Evolutionary conservation across 2,888 invertebrate genomes (phyloP).

Genomic region (Drosophila nigricruria): DNA sequence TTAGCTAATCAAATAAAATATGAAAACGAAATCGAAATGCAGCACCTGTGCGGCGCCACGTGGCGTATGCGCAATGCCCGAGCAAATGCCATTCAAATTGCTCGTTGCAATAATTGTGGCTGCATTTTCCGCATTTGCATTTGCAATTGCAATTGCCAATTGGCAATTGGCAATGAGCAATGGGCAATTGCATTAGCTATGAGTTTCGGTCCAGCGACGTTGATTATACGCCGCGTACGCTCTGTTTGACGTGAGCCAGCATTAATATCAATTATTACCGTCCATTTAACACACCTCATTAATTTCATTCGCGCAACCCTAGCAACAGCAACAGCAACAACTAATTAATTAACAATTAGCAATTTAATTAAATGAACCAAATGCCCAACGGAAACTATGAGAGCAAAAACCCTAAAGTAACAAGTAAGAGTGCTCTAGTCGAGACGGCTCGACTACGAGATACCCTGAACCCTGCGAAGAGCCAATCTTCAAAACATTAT

Average conservation of each 20-base stretch:
- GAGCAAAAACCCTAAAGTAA: background rate
- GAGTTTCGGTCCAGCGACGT: constrained; percentile 2
- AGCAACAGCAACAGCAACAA: constrained; percentile 30
- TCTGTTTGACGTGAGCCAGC: background rate
- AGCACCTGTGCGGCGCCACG: constrained; percentile 14
- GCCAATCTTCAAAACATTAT: too few species aligned
- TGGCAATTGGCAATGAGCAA: constrained; percentile 17
- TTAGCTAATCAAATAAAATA: constrained; percentile 62
- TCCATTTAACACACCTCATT: constrained; percentile 52
- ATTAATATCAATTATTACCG: constrained; percentile 52
- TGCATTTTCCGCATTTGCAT: constrained; percentile 34
- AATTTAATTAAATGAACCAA: constrained; percentile 36
- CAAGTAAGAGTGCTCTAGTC: too few species aligned
- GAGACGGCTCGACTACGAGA: too few species aligned
- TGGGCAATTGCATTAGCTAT: constrained; percentile 24
- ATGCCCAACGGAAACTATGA: background rate
- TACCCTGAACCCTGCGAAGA: too few species aligned
- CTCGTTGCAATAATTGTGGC: constrained; percentile 42
- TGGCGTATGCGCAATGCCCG: constrained; percentile 30
- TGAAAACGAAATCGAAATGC: constrained; percentile 28
- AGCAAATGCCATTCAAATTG: constrained; percentile 23
- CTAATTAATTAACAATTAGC: constrained; percentile 54
- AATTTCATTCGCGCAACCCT: constrained; percentile 24
- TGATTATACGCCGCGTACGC: constrained; percentile 28
- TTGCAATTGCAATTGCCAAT: constrained; percentile 13